Percentiles rank a stretch among this genome's conserved stretches.
These are phyloP conservation scores for Brassicogethes aeneus DNA, from an alignment of 2,888 invertebrate genomes.

Conservation along the genomic window DNA sequence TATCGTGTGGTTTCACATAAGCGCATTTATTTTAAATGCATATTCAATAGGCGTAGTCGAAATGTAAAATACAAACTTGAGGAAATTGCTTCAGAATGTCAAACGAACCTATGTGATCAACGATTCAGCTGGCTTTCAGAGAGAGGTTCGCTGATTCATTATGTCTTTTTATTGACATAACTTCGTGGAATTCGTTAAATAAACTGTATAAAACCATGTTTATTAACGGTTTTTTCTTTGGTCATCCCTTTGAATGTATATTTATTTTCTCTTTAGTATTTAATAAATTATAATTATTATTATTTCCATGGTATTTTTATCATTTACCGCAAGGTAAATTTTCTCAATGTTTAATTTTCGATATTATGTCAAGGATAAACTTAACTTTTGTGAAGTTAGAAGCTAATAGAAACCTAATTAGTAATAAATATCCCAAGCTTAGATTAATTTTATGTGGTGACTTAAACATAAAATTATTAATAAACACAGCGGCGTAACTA, in stretches of 20 bases:
- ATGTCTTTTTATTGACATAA: neutral
- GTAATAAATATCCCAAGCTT: too few species aligned
- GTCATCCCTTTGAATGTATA: neutral
- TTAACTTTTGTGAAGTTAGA: too few species aligned
- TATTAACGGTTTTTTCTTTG: neutral
- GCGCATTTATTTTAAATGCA: neutral
- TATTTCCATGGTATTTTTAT: too few species aligned
- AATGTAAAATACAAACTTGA: neutral
- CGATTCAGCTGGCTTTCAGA: neutral
- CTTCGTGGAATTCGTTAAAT: slow-evolving; percentile 1
- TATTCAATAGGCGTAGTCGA: neutral
- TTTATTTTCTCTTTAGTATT: too few species aligned
- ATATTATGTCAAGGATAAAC: too few species aligned
- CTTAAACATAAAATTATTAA: too few species aligned
- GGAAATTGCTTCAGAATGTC: neutral
- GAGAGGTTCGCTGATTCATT: neutral
- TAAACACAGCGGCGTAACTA: too few species aligned
- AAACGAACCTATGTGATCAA: neutral
- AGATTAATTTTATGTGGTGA: too few species aligned
- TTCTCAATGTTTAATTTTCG: too few species aligned
- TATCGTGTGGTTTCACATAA: neutral
- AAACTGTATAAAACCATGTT: neutral
- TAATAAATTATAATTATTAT: too few species aligned
- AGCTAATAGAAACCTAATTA: too few species aligned
- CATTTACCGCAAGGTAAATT: too few species aligned